Conservation (phyloP, 2,888 invertebrate genomes). For the Boloria selene region DNA sequence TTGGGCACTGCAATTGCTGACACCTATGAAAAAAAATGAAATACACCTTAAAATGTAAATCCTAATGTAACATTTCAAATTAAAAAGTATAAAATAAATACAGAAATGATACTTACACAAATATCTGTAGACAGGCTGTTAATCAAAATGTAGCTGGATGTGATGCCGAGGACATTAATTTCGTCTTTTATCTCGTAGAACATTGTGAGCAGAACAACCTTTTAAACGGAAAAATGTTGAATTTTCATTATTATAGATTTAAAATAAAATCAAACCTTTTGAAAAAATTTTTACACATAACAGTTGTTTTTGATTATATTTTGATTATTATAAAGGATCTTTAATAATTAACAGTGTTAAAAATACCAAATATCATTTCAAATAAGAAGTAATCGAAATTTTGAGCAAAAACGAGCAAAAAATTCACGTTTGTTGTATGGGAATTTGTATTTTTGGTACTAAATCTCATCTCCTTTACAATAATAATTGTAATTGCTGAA, state of each 20-base stretch:
- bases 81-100: slow-evolving; percentile 52
- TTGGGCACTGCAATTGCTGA: slow-evolving; percentile 48
- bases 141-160: slow-evolving; percentile 84
- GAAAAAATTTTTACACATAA: too few species aligned
- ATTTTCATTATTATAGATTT: background rate
- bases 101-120: slow-evolving; percentile 64
- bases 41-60: background rate
- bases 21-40: slow-evolving; percentile 38
- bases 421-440: too few species aligned
- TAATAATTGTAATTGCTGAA: too few species aligned
- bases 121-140: slow-evolving; percentile 82
- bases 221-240: background rate
- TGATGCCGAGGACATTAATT: slow-evolving; percentile 85
- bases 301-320: background rate
- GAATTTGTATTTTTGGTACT: too few species aligned
- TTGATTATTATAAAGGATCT: too few species aligned
- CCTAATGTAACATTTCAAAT: background rate
- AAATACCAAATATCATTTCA: too few species aligned
- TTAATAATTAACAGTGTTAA: too few species aligned
- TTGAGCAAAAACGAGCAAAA: too few species aligned
- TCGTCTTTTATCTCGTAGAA: slow-evolving; percentile 85
- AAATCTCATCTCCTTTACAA: too few species aligned
- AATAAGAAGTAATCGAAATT: too few species aligned
- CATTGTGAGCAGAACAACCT: slow-evolving; percentile 85
- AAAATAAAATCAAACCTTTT: background rate